These are phyloP conservation scores for Vimba vimba DNA, from an alignment of 2,113 vertebrate genomes.

Conservation along the genomic window DNA sequence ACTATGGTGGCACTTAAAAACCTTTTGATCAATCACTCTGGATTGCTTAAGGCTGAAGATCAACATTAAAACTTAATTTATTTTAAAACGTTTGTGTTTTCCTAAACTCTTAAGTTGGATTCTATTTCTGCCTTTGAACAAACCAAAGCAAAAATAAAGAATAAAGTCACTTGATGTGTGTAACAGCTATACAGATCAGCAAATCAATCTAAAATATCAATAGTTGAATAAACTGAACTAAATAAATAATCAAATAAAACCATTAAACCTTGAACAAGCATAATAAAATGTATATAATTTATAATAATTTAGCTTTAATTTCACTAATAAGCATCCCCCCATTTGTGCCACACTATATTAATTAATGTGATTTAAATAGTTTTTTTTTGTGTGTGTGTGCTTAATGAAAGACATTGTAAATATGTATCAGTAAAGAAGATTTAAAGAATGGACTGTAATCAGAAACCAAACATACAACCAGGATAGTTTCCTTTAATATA, in stretches of 20 bases:
- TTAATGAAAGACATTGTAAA: neutral
- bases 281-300: neutral
- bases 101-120: neutral
- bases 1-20: neutral
- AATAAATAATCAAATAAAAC: neutral
- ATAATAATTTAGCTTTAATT: conserved; percentile 3
- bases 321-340: neutral
- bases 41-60: neutral
- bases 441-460: neutral
- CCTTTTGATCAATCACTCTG: neutral
- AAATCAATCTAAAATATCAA: neutral
- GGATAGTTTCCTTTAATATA: conserved; percentile 67
- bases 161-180: neutral
- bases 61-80: neutral
- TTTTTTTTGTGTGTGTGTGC: neutral
- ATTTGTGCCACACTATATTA: neutral
- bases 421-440: neutral
- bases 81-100: neutral
- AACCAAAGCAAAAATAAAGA: neutral
- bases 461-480: conserved; percentile 32
- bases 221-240: neutral
- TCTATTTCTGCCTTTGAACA: neutral
- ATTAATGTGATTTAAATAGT: neutral
- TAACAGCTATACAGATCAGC: too few species aligned
- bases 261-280: neutral